Evolutionary conservation across 2,888 invertebrate species (phyloP).

Genomic region (Platycnemis pennipes): DNA sequence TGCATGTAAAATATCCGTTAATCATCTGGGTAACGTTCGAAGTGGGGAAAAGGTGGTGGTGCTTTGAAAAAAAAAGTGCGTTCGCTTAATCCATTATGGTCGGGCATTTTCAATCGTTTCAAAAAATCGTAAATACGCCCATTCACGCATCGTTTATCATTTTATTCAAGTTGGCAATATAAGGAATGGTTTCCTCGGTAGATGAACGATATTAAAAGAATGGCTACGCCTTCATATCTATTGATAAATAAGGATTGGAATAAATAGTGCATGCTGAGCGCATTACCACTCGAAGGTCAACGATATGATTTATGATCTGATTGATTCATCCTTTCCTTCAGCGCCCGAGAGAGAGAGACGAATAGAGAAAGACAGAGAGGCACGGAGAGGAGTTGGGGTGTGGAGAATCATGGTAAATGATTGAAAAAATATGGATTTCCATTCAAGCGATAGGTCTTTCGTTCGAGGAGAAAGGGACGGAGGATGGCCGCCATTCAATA

Average conservation of each 20-base stretch:
- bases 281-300: neutral
- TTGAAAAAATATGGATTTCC: neutral
- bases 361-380: neutral
- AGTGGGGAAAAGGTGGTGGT: neutral
- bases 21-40: neutral
- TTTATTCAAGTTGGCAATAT: neutral
- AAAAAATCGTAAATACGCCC: constrained; percentile 11
- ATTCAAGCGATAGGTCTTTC: constrained; percentile 12
- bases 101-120: neutral
- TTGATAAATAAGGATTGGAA: constrained; percentile 27
- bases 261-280: constrained; percentile 13
- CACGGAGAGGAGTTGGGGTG: neutral
- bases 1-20: constrained; percentile 27
- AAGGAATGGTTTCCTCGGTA: neutral
- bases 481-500: neutral
- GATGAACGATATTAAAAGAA: constrained; percentile 55
- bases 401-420: constrained; percentile 15
- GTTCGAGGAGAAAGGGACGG: constrained; percentile 9
- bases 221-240: constrained; percentile 12
- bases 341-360: neutral
- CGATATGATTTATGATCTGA: constrained; percentile 61
- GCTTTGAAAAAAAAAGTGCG: neutral
- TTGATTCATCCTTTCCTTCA: constrained; percentile 47
- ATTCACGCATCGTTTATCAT: neutral
- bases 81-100: neutral